Percentiles rank a stretch among this genome's conserved stretches.
Evolutionary conservation across 1,140 invertebrate species (phyloP).

Genomic region (Calliopsis andreniformis): DNA sequence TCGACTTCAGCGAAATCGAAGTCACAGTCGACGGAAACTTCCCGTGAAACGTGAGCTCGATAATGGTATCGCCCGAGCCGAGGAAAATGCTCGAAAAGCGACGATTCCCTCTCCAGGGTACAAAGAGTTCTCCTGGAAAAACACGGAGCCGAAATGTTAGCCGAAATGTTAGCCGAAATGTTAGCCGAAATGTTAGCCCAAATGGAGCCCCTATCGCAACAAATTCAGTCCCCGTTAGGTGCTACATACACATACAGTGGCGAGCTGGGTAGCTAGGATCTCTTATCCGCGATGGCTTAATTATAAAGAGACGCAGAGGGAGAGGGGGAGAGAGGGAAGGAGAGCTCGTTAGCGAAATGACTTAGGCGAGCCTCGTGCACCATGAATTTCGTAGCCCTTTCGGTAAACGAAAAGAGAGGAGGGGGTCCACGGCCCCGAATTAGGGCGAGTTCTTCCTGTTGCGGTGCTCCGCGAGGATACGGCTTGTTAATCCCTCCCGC

Average conservation of each 20-base stretch:
- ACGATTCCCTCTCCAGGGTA: too few species aligned
- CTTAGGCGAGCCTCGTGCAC: constrained; percentile 44
- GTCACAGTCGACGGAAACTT: too few species aligned
- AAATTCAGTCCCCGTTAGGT: too few species aligned
- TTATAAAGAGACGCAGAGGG: constrained; percentile 23
- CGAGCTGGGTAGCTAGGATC: not conserved
- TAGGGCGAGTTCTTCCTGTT: constrained; percentile 46
- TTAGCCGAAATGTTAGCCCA: not conserved
- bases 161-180: too few species aligned
- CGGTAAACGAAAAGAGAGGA: constrained; percentile 15
- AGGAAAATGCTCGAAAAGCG: too few species aligned
- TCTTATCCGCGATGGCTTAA: constrained; percentile 31
- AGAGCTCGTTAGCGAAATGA: constrained; percentile 66
- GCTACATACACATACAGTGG: too few species aligned
- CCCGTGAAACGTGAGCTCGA: too few species aligned
- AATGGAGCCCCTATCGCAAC: not conserved
- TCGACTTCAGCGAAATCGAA: not conserved
- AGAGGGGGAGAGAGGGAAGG: constrained; percentile 9
- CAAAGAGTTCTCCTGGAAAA: too few species aligned
- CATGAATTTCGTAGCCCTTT: constrained; percentile 64
- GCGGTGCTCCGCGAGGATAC: constrained; percentile 64
- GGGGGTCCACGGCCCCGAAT: constrained; percentile 33
- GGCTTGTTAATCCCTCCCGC: constrained; percentile 69
- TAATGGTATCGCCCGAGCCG: too few species aligned
- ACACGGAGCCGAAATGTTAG: not conserved